phyloP scores from a whole-genome alignment of 2,797 vertebrate species.

The Liparis tanakae region DNA sequence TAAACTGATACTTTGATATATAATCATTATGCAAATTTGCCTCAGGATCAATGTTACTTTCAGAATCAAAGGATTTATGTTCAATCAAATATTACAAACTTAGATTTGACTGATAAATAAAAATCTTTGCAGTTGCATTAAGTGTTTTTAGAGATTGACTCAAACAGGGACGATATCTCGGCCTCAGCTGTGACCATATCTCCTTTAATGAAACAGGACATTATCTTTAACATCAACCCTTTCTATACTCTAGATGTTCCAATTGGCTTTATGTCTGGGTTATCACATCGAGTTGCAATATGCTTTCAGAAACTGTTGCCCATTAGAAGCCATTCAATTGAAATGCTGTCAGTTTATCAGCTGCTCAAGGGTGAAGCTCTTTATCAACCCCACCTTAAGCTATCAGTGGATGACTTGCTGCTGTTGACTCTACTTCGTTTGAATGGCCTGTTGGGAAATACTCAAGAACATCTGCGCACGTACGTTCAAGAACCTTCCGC shows the following conservation, averaged over 20 bases:
- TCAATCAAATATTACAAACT: too few species aligned
- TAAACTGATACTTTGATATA: too few species aligned
- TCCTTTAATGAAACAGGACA: background rate
- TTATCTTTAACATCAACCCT: background rate
- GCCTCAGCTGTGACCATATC: background rate
- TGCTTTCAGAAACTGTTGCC: slow-evolving; percentile 7
- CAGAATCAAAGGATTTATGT: too few species aligned
- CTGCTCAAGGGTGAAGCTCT: slow-evolving; percentile 33
- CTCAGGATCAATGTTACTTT: too few species aligned
- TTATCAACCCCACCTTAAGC: slow-evolving; percentile 56
- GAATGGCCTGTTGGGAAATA: slow-evolving; percentile 64
- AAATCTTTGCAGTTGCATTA: too few species aligned
- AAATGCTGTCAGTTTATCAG: slow-evolving; percentile 31
- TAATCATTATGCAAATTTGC: too few species aligned
- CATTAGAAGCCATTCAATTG: slow-evolving; percentile 21
- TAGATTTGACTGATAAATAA: too few species aligned
- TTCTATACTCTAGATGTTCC: background rate
- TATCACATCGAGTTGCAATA: background rate
- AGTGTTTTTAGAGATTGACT: too few species aligned
- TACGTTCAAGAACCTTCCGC: slow-evolving; percentile 29
- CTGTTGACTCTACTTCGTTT: slow-evolving; percentile 52
- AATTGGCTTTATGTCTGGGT: background rate
- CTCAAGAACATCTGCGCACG: slow-evolving; percentile 27
- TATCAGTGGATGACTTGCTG: slow-evolving; percentile 55
- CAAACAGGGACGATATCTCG: background rate